Evolutionary conservation across 2,113 vertebrate species (phyloP), one percentile per base, ranked within the genome.

Genomic region (Larimichthys polyactis): DNA sequence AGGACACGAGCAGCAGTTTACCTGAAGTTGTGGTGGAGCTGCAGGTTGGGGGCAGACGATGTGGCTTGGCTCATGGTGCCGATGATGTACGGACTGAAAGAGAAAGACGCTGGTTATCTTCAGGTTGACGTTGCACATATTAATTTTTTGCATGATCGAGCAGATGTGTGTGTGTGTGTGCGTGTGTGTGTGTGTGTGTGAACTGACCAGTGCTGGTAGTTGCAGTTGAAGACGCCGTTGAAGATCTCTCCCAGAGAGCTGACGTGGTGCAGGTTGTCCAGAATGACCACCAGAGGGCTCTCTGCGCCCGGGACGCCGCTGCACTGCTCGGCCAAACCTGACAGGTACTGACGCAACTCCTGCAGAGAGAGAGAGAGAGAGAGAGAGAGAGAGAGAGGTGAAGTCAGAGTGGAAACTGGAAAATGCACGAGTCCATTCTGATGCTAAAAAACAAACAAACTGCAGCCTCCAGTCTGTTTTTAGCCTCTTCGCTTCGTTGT

Each of bases 51-150:
- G 27, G 98, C 96, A 2, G 98, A 99, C 4, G 98, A 98, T 12
- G 98, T 99, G 60, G 98, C 98, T 92, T 99, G 98, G 94, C 98
- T 99, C 98, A 99, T 99, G 6, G 98, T 99, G 82, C 98, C 98
- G 12, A 99, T 99, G 78, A 99, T 99, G 68, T 98, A 99, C 0
- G 98, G 98, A 46, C 98, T 99, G 79, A 20, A 48, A 64, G 75
- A 79, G 24, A 43, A 48, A 79, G 49, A 57, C 3, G 63, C 15
- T 4, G 8, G 27, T 65, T 20, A 57, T 64, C 9, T n/a, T 46
- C 44, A 46, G 32, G 32, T 7, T 7, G 32, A 36, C 6, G 32
- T 36, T 36, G 32, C 32, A 7, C 32, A 36, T 24, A 24, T 24
- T 24, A 1, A 24, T 24, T 24, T 24, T 24, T 24, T 24, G 24